Base-by-base conservation (phyloP, 2,113 vertebrate genomes). In the Hylia prasina region DNA sequence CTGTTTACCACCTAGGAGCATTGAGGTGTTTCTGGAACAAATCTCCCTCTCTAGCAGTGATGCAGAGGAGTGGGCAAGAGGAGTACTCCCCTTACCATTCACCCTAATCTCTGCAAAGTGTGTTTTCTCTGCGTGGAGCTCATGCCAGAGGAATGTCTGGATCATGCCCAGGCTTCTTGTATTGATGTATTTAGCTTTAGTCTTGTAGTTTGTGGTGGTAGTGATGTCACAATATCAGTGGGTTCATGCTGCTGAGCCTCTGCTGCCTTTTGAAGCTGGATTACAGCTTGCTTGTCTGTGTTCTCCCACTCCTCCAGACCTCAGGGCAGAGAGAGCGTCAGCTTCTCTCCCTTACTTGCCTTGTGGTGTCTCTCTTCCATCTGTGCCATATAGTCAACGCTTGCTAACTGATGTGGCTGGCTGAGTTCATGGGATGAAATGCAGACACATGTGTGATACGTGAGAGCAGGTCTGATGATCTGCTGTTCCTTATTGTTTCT, bases 371-470 rank as follows among this genome's bases (percentile, higher is more conserved):
- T 57, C 20, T 91, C 11, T 16, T 60, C 25, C 20, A n/a, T 24
- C 40, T 37, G 13, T 44, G 35, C 50, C 6, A 0, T 24, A 21
- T 4, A 47, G 40, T 39, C 15, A 7, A 39, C 2, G 1, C 35
- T 71, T 72, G 48, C 13, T 80, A 35, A 37, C 53, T 35, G 57
- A 54, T 15, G 27, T 63, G 68, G 33, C 16, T 89, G 35, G 21
- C 51, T 63, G 63, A 22, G 23, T 35, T 45, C 19, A 18, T 3
- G 15, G 53, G 22, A 40, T 71, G 57, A 84, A 78, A 42, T 5
- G 35, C n/a, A 90, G 70, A 35, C 0, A 35, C 0, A 1, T 15
- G 4, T 24, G 44, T 68, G 39, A 75, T 25, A 25, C 3, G 10
- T 15, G 68, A 89, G 19, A 50, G 18, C 10, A 23, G 10, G 10